Percentiles rank a stretch among this genome's conserved stretches.
phyloP scores from a whole-genome alignment of 2,113 vertebrate genomes.

The Colinus virginianus region DNA sequence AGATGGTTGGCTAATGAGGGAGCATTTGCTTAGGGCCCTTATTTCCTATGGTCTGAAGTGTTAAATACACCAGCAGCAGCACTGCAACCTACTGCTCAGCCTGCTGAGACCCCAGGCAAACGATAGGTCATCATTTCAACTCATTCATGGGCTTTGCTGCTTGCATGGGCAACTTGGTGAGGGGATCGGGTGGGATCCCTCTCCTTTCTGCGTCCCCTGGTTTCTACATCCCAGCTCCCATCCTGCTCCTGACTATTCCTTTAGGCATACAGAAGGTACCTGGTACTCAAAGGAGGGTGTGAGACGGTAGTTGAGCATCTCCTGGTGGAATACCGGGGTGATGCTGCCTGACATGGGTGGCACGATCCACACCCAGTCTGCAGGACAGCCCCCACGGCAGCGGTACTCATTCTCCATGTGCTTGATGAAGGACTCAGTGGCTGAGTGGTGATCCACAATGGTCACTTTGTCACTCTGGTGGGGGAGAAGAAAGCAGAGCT shows the following conservation, averaged over 20 bases:
- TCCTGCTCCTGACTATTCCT: background rate
- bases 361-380: constrained; percentile 99
- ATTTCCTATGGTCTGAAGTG: background rate
- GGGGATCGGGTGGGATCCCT: background rate
- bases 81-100: fast-evolving
- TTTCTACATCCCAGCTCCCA: background rate
- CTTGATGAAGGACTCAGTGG: constrained; percentile 98
- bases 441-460: constrained; percentile 98
- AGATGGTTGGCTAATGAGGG: background rate
- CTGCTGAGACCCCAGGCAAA: background rate
- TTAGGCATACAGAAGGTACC: constrained; percentile 69
- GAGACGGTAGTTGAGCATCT: constrained; percentile 98
- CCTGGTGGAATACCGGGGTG: constrained; percentile 97
- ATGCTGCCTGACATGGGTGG: constrained; percentile 98
- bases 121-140: no score
- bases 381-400: constrained; percentile 93
- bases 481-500: background rate
- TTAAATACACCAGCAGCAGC: background rate
- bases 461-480: constrained; percentile 92
- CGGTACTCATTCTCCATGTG: constrained; percentile 98
- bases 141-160: background rate
- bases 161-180: fast-evolving
- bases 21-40: background rate
- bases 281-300: constrained; percentile 98
- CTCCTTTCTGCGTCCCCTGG: background rate